phyloP scores from a whole-genome alignment of 2,888 invertebrate species.

The Caenorhabditis sp. region DNA sequence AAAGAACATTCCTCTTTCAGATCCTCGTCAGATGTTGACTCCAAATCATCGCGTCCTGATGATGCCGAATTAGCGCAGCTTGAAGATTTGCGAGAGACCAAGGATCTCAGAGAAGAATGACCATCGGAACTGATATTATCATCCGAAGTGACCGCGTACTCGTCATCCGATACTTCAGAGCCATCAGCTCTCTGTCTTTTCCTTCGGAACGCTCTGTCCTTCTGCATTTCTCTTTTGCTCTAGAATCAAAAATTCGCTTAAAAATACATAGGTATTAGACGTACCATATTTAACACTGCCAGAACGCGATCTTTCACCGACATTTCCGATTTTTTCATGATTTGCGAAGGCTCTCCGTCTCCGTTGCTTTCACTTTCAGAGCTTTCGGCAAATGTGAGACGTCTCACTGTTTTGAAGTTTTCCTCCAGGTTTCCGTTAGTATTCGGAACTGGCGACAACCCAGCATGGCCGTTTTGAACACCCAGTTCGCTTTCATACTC shows the following conservation, averaged over 20 bases:
- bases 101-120: neutral
- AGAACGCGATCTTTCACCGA: slow-evolving; percentile 14
- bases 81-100: too few relatives aligned
- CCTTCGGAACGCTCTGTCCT: neutral
- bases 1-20: too few relatives aligned
- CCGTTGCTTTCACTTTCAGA: neutral
- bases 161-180: neutral
- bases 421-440: neutral
- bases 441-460: too few relatives aligned
- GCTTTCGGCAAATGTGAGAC: neutral
- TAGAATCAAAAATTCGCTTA: slow-evolving; percentile 1
- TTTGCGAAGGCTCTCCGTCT: neutral
- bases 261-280: neutral
- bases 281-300: slow-evolving; percentile 35
- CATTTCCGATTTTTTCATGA: neutral
- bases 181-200: neutral
- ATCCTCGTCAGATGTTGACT: too few relatives aligned
- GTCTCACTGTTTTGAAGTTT: neutral
- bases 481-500: slow-evolving; percentile 27
- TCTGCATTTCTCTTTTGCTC: slow-evolving; percentile 12
- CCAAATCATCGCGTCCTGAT: too few relatives aligned
- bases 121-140: neutral
- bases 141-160: neutral
- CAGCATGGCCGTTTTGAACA: neutral
- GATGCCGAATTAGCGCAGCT: too few relatives aligned